phyloP scores from a whole-genome alignment of 2,113 vertebrate species.

The Salvelinus fontinalis region DNA sequence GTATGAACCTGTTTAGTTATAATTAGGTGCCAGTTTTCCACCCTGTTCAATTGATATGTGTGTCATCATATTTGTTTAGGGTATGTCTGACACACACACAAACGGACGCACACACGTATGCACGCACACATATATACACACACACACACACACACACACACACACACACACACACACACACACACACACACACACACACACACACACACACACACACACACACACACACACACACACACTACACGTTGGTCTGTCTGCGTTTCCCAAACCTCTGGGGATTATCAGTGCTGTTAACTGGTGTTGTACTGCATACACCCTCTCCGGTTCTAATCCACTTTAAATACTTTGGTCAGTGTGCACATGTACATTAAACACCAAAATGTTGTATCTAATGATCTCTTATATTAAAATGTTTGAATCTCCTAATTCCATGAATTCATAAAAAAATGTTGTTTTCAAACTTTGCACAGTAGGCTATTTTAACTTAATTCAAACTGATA shows the following conservation, averaged over 20 bases:
- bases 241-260: not conserved
- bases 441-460: not conserved
- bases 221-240: not conserved
- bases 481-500: no score
- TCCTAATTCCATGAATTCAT: not conserved
- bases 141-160: not conserved
- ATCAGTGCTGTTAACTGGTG: slow-evolving; percentile 36
- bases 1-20: no score
- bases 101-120: not conserved
- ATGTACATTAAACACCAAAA: no score
- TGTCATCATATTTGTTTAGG: no score
- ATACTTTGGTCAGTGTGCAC: no score
- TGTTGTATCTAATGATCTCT: not conserved
- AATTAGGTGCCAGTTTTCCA: no score
- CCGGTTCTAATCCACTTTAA: slow-evolving; percentile 52
- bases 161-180: not conserved
- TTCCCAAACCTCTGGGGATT: slow-evolving; percentile 39
- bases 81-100: not conserved
- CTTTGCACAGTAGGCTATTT: not conserved
- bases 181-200: not conserved
- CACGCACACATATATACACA: slow-evolving; percentile 15
- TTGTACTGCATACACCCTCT: slow-evolving; percentile 50
- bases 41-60: no score
- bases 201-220: not conserved
- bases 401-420: not conserved